Base-by-base conservation (phyloP, 2,888 invertebrate genomes). In the Agriopis aurantiaria region DNA sequence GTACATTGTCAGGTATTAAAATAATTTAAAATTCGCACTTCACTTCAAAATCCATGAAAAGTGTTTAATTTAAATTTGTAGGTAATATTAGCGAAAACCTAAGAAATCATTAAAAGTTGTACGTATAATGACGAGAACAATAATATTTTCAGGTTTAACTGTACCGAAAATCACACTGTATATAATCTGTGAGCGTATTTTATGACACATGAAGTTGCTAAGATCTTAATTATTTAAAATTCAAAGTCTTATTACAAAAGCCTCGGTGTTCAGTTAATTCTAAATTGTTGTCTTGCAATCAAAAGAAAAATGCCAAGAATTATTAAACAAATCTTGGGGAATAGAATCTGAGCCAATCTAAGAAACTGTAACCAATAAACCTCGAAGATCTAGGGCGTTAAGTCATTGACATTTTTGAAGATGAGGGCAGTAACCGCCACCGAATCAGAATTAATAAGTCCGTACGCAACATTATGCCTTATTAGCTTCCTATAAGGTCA, bases 391-490 rank as follows among this genome's bases (percentile, higher is more conserved):
- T 8, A 61, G 60, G 52, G 12, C 56, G 11, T 8, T 3, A 53
- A 48, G 56, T 56, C 61, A 65, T 33, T 46, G 65, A 61, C 69
- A 65, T 56, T 55, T 48, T 41, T 40, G 51, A 62, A 56, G 57
- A 68, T 40, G 67, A 67, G 8, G 41, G 11, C 23, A 14, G 8
- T 61, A 51, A 55, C 43, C 40, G 17, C 46, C 57, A 46, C 17
- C 7, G 33, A 63, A 64, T 55, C 48, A 55, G 51, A 57, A 65
- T 65, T n/a, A 23, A 45, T 23, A 45, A 53, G 33, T 33, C 9
- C 51, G 61, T 41, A 51, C 55, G 61, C 67, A 67, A 67, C 61
- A 55, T 33, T 60, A 40, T 23, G 40, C 67, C 61, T 56, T 67
- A 62, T 57, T n/a, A 0, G 10, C 43, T 46, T 17, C 23, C 40